Base-by-base conservation (phyloP, 2,888 invertebrate genomes). In the Torymus auratus region DNA sequence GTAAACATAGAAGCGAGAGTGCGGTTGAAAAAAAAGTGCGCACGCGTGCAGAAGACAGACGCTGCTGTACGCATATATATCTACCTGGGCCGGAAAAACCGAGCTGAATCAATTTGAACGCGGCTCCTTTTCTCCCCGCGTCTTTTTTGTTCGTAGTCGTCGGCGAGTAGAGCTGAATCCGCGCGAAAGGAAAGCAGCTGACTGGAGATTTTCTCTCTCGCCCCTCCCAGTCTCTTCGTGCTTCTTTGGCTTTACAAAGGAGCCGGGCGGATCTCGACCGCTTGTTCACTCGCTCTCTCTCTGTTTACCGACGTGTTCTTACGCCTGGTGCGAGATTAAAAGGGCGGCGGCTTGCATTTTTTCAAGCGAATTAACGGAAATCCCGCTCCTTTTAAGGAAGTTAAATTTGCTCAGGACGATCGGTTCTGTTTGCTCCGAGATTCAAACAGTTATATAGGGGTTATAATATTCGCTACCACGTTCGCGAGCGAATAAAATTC, bases 61-160 rank as follows among this genome's bases (percentile, higher is more conserved):
- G 78, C 83, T 58, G 82, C 41, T 41, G 41, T 7, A n/a, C n/a
- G n/a, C n/a, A 7, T 41, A 41, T 41, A 41, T 10, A 10, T 41
- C 84, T 89, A 89, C 88, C 88, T 88, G 88, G 85, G 84, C 84
- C 85, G 85, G 86, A 86, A 86, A 88, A 88, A 88, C 86, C 86
- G 84, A 85, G 86, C 85, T 87, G 86, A 89, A 90, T 90, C 88
- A 87, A 89, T 90, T 89, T 87, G 86, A 89, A 89, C 87, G 86
- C 84, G 84, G 84, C 68, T 52, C 55, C 41, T 52, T 20, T 13
- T 72, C 15, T 58, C 41, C 53, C 20, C 13, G 15, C 14, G 60
- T n/a, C 15, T 55, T 58, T 20, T 67, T 67, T 52, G 60, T 67
- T 58, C 56, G 13, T 17, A 56, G 17, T 23, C 17, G 61, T 60